phyloP scores from a whole-genome alignment of 2,888 invertebrate genomes.

The Willowsia nigromaculata region DNA sequence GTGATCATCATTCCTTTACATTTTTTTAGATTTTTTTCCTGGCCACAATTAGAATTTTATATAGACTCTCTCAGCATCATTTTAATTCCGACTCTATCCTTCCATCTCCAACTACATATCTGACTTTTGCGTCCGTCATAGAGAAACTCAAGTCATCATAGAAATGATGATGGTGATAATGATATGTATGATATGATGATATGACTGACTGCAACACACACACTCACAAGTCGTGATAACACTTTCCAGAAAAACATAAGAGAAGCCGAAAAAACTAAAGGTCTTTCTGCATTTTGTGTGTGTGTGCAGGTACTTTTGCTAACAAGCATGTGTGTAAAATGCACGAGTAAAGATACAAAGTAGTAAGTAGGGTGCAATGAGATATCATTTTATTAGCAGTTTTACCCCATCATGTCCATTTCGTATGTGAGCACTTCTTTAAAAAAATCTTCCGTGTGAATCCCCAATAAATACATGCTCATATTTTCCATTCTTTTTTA shows the following conservation, averaged over 20 bases:
- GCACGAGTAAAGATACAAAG: not conserved
- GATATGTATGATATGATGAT: slow-evolving; percentile 4
- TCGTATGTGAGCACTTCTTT: not conserved
- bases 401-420: not conserved
- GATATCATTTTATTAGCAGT: slow-evolving; percentile 16
- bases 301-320: not conserved
- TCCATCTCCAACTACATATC: not conserved
- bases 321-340: not conserved
- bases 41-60: not conserved
- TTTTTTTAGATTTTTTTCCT: not conserved
- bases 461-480: not conserved
- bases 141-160: not conserved
- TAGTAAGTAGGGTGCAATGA: not conserved
- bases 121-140: not conserved
- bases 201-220: not conserved
- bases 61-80: not conserved
- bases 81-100: slow-evolving; percentile 7
- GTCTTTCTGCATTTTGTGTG: not conserved
- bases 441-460: not conserved
- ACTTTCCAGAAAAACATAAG: not conserved
- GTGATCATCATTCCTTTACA: not conserved
- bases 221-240: slow-evolving; percentile 9
- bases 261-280: not conserved
- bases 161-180: slow-evolving; percentile 24
- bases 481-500: no score